phyloP scores from a whole-genome alignment of 2,797 vertebrate species.

The Sphenodon punctatus region DNA sequence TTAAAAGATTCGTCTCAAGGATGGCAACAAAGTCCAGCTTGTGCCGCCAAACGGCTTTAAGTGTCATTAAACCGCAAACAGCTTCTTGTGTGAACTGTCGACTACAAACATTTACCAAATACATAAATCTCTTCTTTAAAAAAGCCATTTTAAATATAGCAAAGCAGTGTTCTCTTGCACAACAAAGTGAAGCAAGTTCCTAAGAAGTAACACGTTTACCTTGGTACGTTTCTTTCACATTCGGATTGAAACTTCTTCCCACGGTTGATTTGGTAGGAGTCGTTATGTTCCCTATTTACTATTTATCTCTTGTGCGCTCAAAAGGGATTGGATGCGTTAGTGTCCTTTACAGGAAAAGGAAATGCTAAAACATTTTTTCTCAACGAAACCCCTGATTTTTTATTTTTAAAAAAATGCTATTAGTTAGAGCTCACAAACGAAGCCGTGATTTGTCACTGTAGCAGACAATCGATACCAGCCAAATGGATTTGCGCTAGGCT shows the following conservation, averaged over 20 bases:
- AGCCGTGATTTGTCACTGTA: constrained; percentile 52
- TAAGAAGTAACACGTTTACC: constrained; percentile 84
- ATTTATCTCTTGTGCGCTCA: constrained; percentile 85
- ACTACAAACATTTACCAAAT: constrained; percentile 99
- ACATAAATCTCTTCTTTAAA: constrained; percentile 93
- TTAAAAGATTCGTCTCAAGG: constrained; percentile 92
- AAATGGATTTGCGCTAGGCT: constrained; percentile 2
- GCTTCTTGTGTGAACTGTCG: constrained; percentile 93
- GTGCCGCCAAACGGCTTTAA: constrained; percentile 96
- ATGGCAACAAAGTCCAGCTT: constrained; percentile 99
- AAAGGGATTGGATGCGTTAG: constrained; percentile 67
- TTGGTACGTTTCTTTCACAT: constrained; percentile 92
- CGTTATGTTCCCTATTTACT: constrained; percentile 84
- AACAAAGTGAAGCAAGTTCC: constrained; percentile 94
- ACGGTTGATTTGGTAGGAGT: constrained; percentile 79
- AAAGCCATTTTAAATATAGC: constrained; percentile 94
- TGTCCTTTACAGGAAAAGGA: constrained; percentile 67
- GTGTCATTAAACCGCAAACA: constrained; percentile 90
- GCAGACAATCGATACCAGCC: constrained; percentile 13
- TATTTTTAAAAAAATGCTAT: constrained; percentile 39
- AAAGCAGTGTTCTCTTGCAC: constrained; percentile 97
- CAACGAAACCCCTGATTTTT: constrained; percentile 72
- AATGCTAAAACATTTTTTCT: constrained; percentile 69
- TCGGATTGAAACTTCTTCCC: constrained; percentile 81
- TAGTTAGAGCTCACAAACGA: constrained; percentile 67